These are phyloP conservation scores for Bhutanitis thaidina DNA, from an alignment of 2,888 invertebrate species.

Conservation along the genomic window DNA sequence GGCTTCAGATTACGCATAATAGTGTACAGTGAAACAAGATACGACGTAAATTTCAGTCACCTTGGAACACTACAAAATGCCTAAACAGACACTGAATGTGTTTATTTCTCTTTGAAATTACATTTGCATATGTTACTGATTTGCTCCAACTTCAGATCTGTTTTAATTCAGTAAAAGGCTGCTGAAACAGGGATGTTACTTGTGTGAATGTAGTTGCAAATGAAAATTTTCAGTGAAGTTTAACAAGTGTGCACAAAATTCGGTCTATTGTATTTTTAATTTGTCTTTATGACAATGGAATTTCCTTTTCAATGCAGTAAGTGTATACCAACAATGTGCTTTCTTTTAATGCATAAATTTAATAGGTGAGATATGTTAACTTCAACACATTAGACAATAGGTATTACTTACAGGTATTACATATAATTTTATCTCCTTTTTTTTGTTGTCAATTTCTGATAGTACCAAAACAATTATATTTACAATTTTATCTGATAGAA, in stretches of 20 bases:
- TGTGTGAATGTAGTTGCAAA: conserved; percentile 59
- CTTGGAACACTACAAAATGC: conserved; percentile 35
- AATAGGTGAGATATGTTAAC: conserved; percentile 23
- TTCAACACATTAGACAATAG: neutral
- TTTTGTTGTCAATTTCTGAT: too few relatives aligned
- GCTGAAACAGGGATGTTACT: conserved; percentile 29
- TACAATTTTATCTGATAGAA: too few relatives aligned
- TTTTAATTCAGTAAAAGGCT: conserved; percentile 37
- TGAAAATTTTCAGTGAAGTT: conserved; percentile 57
- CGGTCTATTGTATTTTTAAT: conserved; percentile 14
- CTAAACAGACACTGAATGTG: conserved; percentile 32
- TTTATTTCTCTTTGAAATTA: conserved; percentile 32
- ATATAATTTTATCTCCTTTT: too few relatives aligned
- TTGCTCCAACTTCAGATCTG: conserved; percentile 53
- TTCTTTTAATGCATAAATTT: neutral
- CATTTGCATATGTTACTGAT: conserved; percentile 35
- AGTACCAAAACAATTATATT: too few relatives aligned
- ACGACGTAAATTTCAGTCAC: conserved; percentile 35
- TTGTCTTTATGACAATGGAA: conserved; percentile 40
- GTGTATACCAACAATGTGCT: conserved; percentile 20
- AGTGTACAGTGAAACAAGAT: conserved; percentile 6
- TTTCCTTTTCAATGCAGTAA: conserved; percentile 60
- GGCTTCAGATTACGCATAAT: conserved; percentile 39
- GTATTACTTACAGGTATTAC: neutral
- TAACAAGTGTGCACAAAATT: conserved; percentile 35